Conservation (phyloP, 2,888 invertebrate species). For the Caenorhabditis afra region DNA sequence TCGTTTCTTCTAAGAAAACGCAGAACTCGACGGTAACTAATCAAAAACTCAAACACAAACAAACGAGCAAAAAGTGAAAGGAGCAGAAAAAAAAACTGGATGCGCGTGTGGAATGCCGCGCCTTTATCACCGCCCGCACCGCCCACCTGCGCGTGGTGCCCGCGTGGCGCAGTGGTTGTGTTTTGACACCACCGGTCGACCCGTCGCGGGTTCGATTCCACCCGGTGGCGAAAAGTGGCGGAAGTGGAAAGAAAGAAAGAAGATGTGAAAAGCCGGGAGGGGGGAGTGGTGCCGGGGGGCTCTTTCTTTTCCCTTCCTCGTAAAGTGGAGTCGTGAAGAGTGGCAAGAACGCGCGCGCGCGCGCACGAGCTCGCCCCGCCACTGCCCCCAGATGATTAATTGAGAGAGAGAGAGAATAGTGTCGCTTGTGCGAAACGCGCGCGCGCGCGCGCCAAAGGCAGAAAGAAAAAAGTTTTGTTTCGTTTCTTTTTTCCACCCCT, state of each 20-base stretch:
- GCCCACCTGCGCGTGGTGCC: too few relatives aligned
- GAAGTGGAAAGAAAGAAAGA: conserved; percentile 17
- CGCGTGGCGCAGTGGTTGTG: too few relatives aligned
- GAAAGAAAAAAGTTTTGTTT: conserved; percentile 10
- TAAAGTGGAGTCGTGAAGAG: too few relatives aligned
- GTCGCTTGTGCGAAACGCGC: conserved; percentile 10
- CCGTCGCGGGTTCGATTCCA: too few relatives aligned
- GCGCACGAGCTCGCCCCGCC: too few relatives aligned
- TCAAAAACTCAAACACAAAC: conserved; percentile 31
- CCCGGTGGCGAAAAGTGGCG: neutral
- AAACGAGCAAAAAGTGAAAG: neutral
- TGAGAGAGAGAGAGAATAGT: conserved; percentile 47
- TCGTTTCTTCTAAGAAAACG: neutral
- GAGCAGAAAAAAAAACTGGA: conserved; percentile 12
- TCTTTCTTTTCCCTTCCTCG: too few relatives aligned
- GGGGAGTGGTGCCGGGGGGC: too few relatives aligned
- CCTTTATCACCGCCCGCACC: too few relatives aligned
- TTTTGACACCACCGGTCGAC: too few relatives aligned
- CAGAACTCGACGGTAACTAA: conserved; percentile 33
- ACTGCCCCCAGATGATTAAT: conserved; percentile 44
- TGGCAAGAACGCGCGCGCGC: too few relatives aligned
- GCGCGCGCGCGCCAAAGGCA: too few relatives aligned
- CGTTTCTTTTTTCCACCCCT: neutral
- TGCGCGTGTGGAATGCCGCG: neutral
- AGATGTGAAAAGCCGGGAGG: too few relatives aligned